These are phyloP conservation scores for Babylonia areolata DNA, from an alignment of 1,140 invertebrate species.

Conservation along the genomic window DNA sequence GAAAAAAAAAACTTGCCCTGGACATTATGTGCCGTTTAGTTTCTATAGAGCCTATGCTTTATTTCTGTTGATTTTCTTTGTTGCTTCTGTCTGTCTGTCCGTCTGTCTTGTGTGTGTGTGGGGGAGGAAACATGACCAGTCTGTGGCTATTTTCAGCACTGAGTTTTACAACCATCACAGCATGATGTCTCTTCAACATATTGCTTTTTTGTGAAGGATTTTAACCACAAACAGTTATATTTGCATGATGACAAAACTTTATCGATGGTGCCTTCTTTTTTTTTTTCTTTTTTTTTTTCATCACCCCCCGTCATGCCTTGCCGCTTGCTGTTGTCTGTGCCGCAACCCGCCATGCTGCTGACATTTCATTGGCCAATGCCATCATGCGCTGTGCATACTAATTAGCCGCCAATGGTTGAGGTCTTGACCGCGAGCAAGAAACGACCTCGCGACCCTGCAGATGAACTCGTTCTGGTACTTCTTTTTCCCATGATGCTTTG, in stretches of 20 bases:
- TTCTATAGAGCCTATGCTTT: not conserved
- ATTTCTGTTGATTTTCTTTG: not conserved
- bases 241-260: slow-evolving; percentile 72
- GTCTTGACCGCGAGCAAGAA: slow-evolving; percentile 86
- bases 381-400: slow-evolving; percentile 75
- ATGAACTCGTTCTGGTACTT: slow-evolving; percentile 94
- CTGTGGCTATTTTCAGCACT: slow-evolving; percentile 9
- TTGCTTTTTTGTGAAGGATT: slow-evolving; percentile 36
- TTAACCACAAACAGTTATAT: slow-evolving; percentile 42
- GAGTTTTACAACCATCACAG: slow-evolving; percentile 27
- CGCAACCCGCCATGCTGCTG: slow-evolving; percentile 73
- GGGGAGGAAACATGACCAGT: slow-evolving; percentile 25
- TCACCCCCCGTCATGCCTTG: slow-evolving; percentile 74
- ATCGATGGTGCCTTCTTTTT: slow-evolving; percentile 68
- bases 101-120: not conserved
- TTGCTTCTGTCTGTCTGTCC: slow-evolving; percentile 8
- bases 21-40: not conserved
- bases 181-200: slow-evolving; percentile 37
- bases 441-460: slow-evolving; percentile 87
- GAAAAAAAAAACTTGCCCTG: not conserved
- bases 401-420: slow-evolving; percentile 77
- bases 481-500: slow-evolving; percentile 76
- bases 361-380: slow-evolving; percentile 74
- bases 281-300: slow-evolving; percentile 71
- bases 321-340: slow-evolving; percentile 78